These are phyloP conservation scores for Agrenia bidenticulata DNA, from an alignment of 2,888 invertebrate species.

Conservation along the genomic window DNA sequence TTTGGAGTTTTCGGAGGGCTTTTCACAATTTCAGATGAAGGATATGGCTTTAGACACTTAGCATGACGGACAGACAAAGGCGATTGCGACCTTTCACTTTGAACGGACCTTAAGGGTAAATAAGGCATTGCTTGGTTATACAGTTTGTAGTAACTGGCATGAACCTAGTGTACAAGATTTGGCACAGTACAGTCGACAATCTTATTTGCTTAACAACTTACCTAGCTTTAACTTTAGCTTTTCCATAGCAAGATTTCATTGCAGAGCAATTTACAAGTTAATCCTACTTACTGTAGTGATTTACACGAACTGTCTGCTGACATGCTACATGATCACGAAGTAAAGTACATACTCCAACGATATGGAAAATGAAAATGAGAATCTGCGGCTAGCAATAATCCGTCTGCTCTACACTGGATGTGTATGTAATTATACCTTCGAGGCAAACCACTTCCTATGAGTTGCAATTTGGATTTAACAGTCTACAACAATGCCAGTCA, in stretches of 20 bases:
- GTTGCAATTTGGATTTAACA: slow-evolving; percentile 22
- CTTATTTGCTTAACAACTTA: slow-evolving; percentile 24
- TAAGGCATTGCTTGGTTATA: neutral
- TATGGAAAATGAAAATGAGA: slow-evolving; percentile 20
- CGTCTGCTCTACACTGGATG: slow-evolving; percentile 10
- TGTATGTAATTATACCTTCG: slow-evolving; percentile 24
- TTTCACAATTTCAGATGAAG: slow-evolving; percentile 1
- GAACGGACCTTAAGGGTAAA: neutral
- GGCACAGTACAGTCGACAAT: too few species aligned
- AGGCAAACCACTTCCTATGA: slow-evolving; percentile 41
- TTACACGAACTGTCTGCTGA: slow-evolving; percentile 4
- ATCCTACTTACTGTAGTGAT: neutral
- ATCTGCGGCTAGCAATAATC: slow-evolving; percentile 15
- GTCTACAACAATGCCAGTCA: neutral
- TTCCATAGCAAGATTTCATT: slow-evolving; percentile 46
- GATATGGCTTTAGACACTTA: slow-evolving; percentile 39
- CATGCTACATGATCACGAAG: neutral
- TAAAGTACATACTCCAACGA: neutral
- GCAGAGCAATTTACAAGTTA: neutral
- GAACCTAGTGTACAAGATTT: too few species aligned
- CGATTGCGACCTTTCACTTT: neutral
- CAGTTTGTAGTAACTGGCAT: too few species aligned
- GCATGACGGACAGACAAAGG: slow-evolving; percentile 34
- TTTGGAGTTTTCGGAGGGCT: slow-evolving; percentile 12
- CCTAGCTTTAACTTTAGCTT: slow-evolving; percentile 44